Evolutionary conservation across 2,113 vertebrate species (phyloP).

Genomic region (Cygnus atratus): DNA sequence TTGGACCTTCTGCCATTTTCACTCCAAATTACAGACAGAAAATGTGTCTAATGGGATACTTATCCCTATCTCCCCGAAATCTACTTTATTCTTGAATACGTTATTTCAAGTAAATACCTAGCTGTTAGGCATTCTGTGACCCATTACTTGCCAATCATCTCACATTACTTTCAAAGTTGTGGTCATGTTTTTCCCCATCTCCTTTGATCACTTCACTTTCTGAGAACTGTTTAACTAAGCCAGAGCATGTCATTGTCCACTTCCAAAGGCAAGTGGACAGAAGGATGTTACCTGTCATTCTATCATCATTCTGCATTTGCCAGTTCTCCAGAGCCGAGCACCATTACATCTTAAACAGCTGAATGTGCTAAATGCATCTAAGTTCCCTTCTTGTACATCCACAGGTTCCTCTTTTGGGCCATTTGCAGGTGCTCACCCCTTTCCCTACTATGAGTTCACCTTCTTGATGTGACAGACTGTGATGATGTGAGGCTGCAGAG

Average conservation of each 20-base stretch:
- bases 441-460: not conserved
- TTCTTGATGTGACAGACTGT: not conserved
- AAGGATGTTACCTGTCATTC: not conserved
- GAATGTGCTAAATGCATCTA: not conserved
- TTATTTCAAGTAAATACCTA: not conserved
- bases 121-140: not conserved
- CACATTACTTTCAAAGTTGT: not conserved
- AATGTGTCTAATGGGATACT: not conserved
- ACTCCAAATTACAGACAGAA: not conserved
- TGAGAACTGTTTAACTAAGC: not conserved
- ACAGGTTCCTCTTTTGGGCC: not conserved
- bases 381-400: fast-evolving
- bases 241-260: not conserved
- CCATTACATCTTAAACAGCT: not conserved
- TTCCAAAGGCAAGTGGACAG: not conserved
- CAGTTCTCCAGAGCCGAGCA: not conserved
- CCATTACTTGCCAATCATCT: not conserved
- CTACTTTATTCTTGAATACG: not conserved
- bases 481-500: slow-evolving; percentile 2
- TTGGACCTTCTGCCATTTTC: not conserved
- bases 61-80: not conserved
- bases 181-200: not conserved
- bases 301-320: not conserved
- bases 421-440: not conserved
- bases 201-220: not conserved